Conservation (phyloP, 2,113 vertebrate species). For the Proterorhinus semilunaris region DNA sequence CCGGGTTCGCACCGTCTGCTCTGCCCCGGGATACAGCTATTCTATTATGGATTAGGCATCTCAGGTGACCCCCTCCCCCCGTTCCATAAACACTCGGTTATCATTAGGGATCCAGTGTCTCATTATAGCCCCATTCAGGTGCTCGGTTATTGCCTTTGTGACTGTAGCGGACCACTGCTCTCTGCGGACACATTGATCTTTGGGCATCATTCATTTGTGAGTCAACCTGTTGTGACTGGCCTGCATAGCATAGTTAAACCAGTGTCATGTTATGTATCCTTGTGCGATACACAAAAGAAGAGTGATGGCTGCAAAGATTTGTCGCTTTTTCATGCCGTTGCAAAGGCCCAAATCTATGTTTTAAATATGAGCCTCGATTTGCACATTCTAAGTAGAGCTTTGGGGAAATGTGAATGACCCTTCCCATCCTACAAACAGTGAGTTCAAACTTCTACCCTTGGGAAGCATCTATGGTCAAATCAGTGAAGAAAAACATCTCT, state of each 20-base stretch:
- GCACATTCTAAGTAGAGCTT: too few relatives aligned
- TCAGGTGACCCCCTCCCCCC: conserved; percentile 50
- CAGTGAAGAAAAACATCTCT: too few relatives aligned
- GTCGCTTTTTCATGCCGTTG: too few relatives aligned
- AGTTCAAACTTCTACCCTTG: too few relatives aligned
- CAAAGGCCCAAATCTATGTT: too few relatives aligned
- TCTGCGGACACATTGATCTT: conserved; percentile 31
- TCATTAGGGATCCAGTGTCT: conserved; percentile 73
- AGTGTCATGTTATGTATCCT: background rate
- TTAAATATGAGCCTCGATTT: too few relatives aligned
- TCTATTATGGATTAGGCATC: conserved; percentile 68
- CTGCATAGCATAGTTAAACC: background rate
- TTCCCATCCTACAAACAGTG: too few relatives aligned
- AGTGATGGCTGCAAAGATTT: too few relatives aligned
- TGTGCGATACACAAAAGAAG: too few relatives aligned
- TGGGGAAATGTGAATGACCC: too few relatives aligned
- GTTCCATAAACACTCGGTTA: conserved; percentile 64
- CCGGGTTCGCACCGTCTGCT: conserved; percentile 21
- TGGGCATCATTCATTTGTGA: conserved; percentile 22
- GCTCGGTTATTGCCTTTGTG: conserved; percentile 52
- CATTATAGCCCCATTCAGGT: conserved; percentile 62
- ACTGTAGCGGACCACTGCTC: conserved; percentile 23
- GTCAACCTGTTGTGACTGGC: conserved; percentile 7
- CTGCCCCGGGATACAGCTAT: conserved; percentile 23
- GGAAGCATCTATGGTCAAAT: too few relatives aligned